These are phyloP conservation scores for Quadroppia sp. DNA, from an alignment of 2,888 invertebrate genomes.

Conservation along the genomic window DNA sequence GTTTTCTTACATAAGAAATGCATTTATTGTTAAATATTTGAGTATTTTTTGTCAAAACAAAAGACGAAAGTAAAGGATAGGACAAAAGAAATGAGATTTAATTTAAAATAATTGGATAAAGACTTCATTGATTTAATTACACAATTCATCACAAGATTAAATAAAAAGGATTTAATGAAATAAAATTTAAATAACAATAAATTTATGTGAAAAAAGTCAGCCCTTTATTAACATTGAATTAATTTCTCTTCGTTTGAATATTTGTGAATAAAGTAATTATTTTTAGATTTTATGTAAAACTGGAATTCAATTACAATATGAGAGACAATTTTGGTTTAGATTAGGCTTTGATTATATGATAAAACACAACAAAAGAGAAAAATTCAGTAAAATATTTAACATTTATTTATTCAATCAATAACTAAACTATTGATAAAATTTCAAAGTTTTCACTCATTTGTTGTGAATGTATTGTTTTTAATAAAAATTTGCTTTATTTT, in stretches of 20 bases:
- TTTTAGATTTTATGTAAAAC: not conserved
- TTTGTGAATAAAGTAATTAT: not conserved
- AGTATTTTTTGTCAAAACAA: not conserved
- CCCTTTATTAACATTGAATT: not conserved
- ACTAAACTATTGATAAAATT: too few species aligned
- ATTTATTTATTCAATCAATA: too few species aligned
- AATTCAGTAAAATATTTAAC: too few species aligned
- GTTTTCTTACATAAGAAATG: too few species aligned
- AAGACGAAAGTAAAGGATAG: not conserved
- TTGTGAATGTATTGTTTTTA: too few species aligned
- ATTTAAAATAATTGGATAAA: not conserved
- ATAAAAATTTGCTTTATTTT: too few species aligned
- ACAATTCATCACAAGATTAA: not conserved
- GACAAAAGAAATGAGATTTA: not conserved
- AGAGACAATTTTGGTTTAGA: not conserved
- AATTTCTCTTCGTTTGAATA: not conserved
- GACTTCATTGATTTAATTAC: not conserved
- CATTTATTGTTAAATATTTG: not conserved
- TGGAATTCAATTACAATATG: too few species aligned
- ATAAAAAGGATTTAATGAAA: not conserved
- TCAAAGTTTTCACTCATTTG: too few species aligned
- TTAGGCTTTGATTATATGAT: not conserved
- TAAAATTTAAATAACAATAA: constrained; percentile 1
- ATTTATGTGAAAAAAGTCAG: not conserved
- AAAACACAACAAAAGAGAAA: too few species aligned